Percentiles rank a stretch among this genome's conserved stretches.
Evolutionary conservation across 2,888 invertebrate species (phyloP).

Genomic region (Ypsolopha scabrella): DNA sequence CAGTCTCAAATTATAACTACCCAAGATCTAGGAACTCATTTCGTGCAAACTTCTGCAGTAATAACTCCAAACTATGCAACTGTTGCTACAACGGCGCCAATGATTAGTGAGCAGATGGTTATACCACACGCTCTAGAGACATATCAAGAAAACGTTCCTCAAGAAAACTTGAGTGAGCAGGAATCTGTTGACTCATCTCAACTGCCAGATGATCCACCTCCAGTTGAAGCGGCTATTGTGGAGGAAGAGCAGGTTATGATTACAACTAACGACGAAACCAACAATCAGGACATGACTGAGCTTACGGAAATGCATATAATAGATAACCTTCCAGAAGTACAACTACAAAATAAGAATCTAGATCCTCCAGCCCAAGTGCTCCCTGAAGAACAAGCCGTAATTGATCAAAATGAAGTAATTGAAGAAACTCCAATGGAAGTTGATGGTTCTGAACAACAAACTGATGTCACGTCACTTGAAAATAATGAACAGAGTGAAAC

Average conservation of each 20-base stretch:
- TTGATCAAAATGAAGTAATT: no score
- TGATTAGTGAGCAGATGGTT: conserved; percentile 50
- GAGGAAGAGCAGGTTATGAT: neutral
- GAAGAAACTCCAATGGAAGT: no score
- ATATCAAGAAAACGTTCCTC: conserved; percentile 35
- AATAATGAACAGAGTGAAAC: no score
- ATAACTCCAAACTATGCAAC: conserved; percentile 55
- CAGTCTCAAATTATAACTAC: conserved; percentile 48
- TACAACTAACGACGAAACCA: neutral
- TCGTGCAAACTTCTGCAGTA: conserved; percentile 48
- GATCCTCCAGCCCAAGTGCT: no score
- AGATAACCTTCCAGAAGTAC: no score
- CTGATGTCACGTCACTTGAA: no score
- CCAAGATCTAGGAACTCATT: conserved; percentile 44
- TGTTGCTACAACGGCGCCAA: conserved; percentile 52
- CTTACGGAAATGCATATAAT: neutral
- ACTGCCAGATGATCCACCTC: neutral
- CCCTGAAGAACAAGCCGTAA: no score
- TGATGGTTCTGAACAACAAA: no score
- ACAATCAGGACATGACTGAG: neutral
- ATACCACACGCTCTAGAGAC: conserved; percentile 33
- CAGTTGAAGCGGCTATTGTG: neutral
- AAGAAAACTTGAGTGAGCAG: conserved; percentile 6
- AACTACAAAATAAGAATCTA: no score
- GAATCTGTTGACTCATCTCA: neutral